Base-by-base conservation (phyloP, 2,113 vertebrate species). In the Melospiza georgiana region DNA sequence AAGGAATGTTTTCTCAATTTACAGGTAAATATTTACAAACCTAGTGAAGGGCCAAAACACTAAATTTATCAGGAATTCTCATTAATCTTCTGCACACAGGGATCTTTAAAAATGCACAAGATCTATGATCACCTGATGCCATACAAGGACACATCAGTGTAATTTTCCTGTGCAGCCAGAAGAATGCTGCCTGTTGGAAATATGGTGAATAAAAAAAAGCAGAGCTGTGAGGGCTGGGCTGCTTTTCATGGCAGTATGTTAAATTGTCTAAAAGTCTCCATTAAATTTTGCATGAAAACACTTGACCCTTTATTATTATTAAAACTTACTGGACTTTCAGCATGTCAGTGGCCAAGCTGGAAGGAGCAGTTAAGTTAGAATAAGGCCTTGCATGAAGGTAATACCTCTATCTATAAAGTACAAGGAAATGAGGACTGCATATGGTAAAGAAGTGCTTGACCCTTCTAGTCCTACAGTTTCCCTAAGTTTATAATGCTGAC, bases 241-340 rank as follows among this genome's bases (percentile, higher is more conserved):
- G 43, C 78, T 43, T 89, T 91, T 94, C 1, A 1, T 68, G 43
- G n/a, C 35, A 48, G 27, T 54, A n/a, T 43, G 54, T 86, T 84
- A 81, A 58, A 82, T 79, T 86, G 24, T 27, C 68, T 83, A 69
- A 82, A 86, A 88, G 39, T 84, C 62, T 94, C 65, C 44, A 59
- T 69, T 90, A 84, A 93, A 85, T 39, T 57, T 76, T 76, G 55
- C 39, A 24, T 51, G 41, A 67, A 80, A 92, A 76, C 58, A 65
- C 22, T 94, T 95, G 93, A 80, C 79, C 83, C 61, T 79, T 84
- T 84, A 52, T 89, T 88, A 58, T 84, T 73, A 79, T 82, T 86
- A 82, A 81, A 93, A 76, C n/a, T 69, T 69, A 43, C 0, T 54
- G 65, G 48, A 63, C 88, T 95, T 95, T 82, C 30, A 86, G 76